These are phyloP conservation scores for Monoplex corrugatus DNA, from an alignment of 2,888 invertebrate genomes.

Conservation along the genomic window DNA sequence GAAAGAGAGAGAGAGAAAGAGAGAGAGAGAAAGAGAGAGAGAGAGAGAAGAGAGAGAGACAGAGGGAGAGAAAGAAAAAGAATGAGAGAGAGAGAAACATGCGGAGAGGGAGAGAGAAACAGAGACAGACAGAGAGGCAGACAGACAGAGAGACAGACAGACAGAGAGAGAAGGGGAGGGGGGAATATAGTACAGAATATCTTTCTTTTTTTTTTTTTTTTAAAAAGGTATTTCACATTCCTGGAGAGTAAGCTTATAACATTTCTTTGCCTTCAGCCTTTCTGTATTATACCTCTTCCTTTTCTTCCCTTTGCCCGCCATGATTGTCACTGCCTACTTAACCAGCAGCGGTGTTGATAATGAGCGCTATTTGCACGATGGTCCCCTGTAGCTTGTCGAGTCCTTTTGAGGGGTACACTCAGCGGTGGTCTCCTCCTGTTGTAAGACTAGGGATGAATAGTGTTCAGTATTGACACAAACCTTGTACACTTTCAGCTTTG, in stretches of 20 bases:
- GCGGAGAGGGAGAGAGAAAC: neutral
- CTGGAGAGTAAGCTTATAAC: neutral
- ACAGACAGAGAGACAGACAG: conserved; percentile 1
- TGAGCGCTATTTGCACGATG: conserved; percentile 8
- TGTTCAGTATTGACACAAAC: neutral
- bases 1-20: neutral
- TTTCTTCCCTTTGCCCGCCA: neutral
- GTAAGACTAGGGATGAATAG: neutral
- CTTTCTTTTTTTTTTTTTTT: neutral
- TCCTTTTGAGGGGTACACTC: neutral
- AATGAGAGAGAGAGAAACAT: neutral
- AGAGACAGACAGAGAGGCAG: conserved; percentile 15
- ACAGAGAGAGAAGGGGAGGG: neutral
- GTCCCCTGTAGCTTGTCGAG: neutral
- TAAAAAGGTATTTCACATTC: neutral
- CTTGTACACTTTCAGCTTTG: no score
- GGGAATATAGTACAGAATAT: no score
- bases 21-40: neutral
- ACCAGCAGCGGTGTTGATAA: neutral
- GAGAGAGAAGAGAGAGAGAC: neutral
- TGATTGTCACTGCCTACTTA: neutral
- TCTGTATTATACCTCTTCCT: neutral
- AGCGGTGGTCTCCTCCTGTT: neutral
- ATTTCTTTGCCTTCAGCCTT: neutral
- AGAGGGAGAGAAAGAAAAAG: neutral